Percentiles rank a stretch among this genome's conserved stretches.
phyloP scores from a whole-genome alignment of 2,888 invertebrate genomes.

The Sphaeridia pumilis region DNA sequence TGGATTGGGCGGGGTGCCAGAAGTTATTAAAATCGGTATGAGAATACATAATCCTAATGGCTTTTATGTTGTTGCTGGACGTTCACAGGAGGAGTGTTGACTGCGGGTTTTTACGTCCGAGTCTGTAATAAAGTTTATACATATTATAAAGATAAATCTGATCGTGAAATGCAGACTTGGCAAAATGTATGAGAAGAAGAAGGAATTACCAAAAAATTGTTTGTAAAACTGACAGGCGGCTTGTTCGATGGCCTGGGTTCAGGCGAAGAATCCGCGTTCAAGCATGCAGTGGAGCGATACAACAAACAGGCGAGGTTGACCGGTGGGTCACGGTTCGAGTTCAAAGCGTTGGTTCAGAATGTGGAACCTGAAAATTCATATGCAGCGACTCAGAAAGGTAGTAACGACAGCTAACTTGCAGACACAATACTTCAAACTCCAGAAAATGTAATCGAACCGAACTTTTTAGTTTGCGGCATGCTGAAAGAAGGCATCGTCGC shows the following conservation, averaged over 20 bases:
- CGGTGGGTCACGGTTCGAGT: constrained; percentile 68
- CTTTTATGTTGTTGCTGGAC: too few species aligned
- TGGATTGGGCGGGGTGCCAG: background rate
- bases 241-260: constrained; percentile 74
- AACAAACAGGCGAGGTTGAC: constrained; percentile 54
- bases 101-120: too few species aligned
- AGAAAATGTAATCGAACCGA: background rate
- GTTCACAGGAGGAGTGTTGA: too few species aligned
- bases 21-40: constrained; percentile 13
- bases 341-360: constrained; percentile 76
- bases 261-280: constrained; percentile 72
- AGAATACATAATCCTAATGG: background rate
- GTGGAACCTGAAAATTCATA: constrained; percentile 66
- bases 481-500: constrained; percentile 78
- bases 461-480: constrained; percentile 69
- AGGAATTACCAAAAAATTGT: background rate
- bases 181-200: too few species aligned
- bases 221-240: constrained; percentile 67
- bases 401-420: background rate
- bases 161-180: too few species aligned
- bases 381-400: constrained; percentile 8
- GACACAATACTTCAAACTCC: background rate
- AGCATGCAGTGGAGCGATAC: constrained; percentile 80
- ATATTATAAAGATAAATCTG: too few species aligned
- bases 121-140: too few species aligned